These are phyloP conservation scores for Chymomyza caudatula DNA, from an alignment of 2,888 invertebrate genomes.

Conservation along the genomic window DNA sequence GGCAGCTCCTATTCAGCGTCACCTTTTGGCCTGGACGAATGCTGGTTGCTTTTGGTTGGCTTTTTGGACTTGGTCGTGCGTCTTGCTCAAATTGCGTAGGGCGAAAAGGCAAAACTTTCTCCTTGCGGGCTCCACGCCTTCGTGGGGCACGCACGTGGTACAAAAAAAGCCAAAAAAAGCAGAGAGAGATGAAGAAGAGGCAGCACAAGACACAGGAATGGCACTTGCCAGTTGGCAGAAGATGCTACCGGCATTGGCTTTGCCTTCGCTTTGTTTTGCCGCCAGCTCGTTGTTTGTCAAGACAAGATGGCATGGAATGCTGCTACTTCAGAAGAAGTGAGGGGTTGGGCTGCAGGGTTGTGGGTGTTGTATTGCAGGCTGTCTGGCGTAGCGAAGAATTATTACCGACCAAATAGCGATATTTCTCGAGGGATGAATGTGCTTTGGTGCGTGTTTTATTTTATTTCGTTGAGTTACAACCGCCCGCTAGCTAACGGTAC, in stretches of 20 bases:
- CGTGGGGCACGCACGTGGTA: conserved; percentile 55
- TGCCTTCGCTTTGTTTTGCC: conserved; percentile 34
- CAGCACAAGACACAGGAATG: conserved; percentile 14
- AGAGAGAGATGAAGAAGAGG: conserved; percentile 4
- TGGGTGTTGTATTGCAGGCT: conserved; percentile 26
- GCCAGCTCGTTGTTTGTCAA: conserved; percentile 35
- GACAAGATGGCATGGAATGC: conserved; percentile 12
- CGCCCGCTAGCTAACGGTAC: conserved; percentile 59
- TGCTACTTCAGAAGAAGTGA: background rate
- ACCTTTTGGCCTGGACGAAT: conserved; percentile 34
- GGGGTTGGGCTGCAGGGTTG: conserved; percentile 1
- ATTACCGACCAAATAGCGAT: conserved; percentile 77
- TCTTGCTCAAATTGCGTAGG: conserved; percentile 43
- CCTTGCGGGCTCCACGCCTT: conserved; percentile 65
- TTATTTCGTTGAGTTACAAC: conserved; percentile 76
- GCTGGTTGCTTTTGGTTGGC: conserved; percentile 10
- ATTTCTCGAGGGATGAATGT: conserved; percentile 78
- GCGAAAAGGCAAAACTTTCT: conserved; percentile 64
- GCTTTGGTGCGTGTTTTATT: conserved; percentile 78
- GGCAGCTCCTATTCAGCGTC: conserved; percentile 21
- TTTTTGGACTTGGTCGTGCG: conserved; percentile 36
- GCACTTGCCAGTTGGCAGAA: conserved; percentile 34
- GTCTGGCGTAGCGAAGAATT: conserved; percentile 69
- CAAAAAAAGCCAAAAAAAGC: conserved; percentile 7
- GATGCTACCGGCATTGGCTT: too few species aligned